A percentile compares a stretch with the other conserved stretches of the same genome.
phyloP scores from a whole-genome alignment of 2,113 vertebrate genomes.

The Felis catus region F.catus_Fca126_mat1.0 CM031419.1:147481501-147482000 shows the following conservation, averaged over 20 bases:
- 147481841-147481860: not conserved
- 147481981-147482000: not conserved
- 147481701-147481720: slow-evolving; percentile 9
- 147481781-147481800: not conserved
- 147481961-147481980: not conserved
- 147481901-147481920: slow-evolving; percentile 43
- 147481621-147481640: slow-evolving; percentile 1
- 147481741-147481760: not conserved
- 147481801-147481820: not conserved
- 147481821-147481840: not conserved
- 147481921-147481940: not conserved
- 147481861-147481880: not conserved
- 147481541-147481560: slow-evolving; percentile 42
- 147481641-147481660: not conserved
- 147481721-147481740: not conserved
- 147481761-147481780: not conserved
- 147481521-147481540: slow-evolving; percentile 49
- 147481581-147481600: not conserved
- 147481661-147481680: not conserved
- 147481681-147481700: not conserved
- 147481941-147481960: not conserved
- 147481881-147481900: not conserved
- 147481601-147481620: not conserved
- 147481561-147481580: not conserved
- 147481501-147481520: slow-evolving; percentile 49